These are phyloP conservation scores for Zaprionus kolodkinae DNA, from an alignment of 1,140 invertebrate genomes.

Conservation along the genomic window DNA sequence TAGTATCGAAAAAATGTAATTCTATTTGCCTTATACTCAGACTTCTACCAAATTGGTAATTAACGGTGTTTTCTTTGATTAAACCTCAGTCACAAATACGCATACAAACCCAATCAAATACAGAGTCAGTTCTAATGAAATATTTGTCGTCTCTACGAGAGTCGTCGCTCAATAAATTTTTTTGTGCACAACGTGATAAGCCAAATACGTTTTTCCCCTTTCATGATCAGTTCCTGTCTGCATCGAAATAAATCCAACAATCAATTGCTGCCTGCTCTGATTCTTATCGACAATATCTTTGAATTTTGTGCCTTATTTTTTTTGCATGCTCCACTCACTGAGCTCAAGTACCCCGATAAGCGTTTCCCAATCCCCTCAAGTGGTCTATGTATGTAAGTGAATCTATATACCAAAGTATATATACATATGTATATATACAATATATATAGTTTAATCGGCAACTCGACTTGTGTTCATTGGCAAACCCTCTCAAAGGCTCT, in stretches of 20 bases:
- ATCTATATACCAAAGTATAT: not conserved
- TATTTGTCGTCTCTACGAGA: constrained; percentile 20
- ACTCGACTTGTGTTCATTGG: constrained; percentile 16
- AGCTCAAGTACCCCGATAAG: constrained; percentile 57
- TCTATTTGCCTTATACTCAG: constrained; percentile 62
- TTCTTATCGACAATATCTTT: constrained; percentile 45
- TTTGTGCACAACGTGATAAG: constrained; percentile 27
- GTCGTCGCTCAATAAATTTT: not conserved
- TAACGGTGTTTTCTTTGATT: constrained; percentile 56
- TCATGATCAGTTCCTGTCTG: not conserved
- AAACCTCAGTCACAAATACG: constrained; percentile 40
- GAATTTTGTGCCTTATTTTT: constrained; percentile 9
- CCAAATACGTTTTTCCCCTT: not conserved
- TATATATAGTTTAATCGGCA: constrained; percentile 17
- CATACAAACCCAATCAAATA: constrained; percentile 4
- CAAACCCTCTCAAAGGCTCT: constrained; percentile 14
- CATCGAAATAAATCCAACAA: constrained; percentile 13
- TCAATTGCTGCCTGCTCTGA: constrained; percentile 40
- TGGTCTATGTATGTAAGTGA: not conserved
- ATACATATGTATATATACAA: not conserved
- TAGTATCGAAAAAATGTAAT: constrained; percentile 57
- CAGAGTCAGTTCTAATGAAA: constrained; percentile 29
- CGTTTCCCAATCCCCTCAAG: constrained; percentile 36
- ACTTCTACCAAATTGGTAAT: constrained; percentile 64
- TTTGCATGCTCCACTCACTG: not conserved